Evolutionary conservation across 2,888 invertebrate species (phyloP).

Genomic region (Dioctria rufipes): DNA sequence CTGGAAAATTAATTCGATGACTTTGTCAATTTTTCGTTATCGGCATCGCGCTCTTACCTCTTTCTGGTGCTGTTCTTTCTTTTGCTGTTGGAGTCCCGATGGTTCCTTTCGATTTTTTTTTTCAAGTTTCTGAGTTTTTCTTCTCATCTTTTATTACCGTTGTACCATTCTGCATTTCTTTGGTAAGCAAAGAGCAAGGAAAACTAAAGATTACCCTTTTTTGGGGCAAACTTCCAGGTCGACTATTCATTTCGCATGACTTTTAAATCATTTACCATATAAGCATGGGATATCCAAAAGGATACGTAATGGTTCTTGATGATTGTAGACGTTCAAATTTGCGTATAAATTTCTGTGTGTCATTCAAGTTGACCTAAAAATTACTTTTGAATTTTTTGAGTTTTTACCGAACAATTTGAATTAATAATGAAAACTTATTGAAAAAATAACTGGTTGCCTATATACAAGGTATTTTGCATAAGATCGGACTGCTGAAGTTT

Average conservation of each 20-base stretch:
- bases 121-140: not conserved
- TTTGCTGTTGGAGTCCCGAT: constrained; percentile 1
- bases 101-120: constrained; percentile 8
- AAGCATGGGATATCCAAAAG: constrained; percentile 17
- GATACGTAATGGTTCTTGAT: not conserved
- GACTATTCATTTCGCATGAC: constrained; percentile 32
- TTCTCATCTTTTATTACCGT: not conserved
- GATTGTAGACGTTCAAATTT: constrained; percentile 30
- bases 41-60: constrained; percentile 30
- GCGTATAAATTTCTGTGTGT: constrained; percentile 35
- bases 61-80: no score
- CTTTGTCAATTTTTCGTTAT: constrained; percentile 60
- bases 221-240: constrained; percentile 18
- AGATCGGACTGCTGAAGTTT: no score
- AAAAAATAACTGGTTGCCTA: no score
- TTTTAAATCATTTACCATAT: constrained; percentile 30
- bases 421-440: no score
- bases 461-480: no score
- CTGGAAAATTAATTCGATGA: constrained; percentile 68
- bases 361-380: constrained; percentile 44
- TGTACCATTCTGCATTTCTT: constrained; percentile 16
- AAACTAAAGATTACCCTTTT: constrained; percentile 30
- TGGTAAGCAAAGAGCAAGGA: constrained; percentile 21
- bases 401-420: not conserved
- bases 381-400: not conserved